Evolutionary conservation across 2,888 invertebrate genomes (phyloP).

Genomic region (Halocaridina rubra): DNA sequence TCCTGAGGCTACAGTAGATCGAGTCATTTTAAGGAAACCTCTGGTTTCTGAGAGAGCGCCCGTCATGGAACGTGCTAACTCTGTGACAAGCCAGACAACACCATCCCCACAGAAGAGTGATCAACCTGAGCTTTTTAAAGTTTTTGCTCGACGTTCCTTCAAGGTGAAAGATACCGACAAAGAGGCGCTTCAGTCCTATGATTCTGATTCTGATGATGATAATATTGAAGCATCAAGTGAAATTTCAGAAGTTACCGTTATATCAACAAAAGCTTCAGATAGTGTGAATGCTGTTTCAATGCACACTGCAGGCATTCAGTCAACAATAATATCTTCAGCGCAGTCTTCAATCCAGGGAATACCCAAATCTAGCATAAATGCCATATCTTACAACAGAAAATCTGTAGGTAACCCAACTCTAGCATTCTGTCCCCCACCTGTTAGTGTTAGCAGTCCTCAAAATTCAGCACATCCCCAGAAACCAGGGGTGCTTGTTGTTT

Average conservation of each 20-base stretch:
- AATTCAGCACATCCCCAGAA: not conserved
- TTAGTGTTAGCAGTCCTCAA: not conserved
- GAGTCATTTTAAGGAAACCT: slow-evolving; percentile 34
- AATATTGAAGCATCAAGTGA: slow-evolving; percentile 32
- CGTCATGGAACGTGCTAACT: not conserved
- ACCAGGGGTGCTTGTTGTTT: not conserved
- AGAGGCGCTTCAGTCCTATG: slow-evolving; percentile 23
- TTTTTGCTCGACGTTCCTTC: slow-evolving; percentile 82
- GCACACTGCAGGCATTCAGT: not conserved
- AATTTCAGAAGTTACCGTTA: slow-evolving; percentile 36
- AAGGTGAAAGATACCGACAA: slow-evolving; percentile 69
- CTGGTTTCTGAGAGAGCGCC: slow-evolving; percentile 25
- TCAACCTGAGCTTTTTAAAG: slow-evolving; percentile 84
- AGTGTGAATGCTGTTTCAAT: not conserved
- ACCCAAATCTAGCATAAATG: slow-evolving; percentile 36
- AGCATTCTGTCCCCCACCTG: slow-evolving; percentile 37
- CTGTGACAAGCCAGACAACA: slow-evolving; percentile 14
- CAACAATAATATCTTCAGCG: not conserved
- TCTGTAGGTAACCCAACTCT: slow-evolving; percentile 50
- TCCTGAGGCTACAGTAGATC: slow-evolving; percentile 18
- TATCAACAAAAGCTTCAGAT: slow-evolving; percentile 21
- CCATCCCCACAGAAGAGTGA: slow-evolving; percentile 67
- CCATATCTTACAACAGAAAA: slow-evolving; percentile 45
- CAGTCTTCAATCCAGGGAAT: not conserved
- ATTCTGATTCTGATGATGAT: slow-evolving; percentile 9